phyloP scores from a whole-genome alignment of 1,140 invertebrate species.

The Drosophila azteca region DNA sequence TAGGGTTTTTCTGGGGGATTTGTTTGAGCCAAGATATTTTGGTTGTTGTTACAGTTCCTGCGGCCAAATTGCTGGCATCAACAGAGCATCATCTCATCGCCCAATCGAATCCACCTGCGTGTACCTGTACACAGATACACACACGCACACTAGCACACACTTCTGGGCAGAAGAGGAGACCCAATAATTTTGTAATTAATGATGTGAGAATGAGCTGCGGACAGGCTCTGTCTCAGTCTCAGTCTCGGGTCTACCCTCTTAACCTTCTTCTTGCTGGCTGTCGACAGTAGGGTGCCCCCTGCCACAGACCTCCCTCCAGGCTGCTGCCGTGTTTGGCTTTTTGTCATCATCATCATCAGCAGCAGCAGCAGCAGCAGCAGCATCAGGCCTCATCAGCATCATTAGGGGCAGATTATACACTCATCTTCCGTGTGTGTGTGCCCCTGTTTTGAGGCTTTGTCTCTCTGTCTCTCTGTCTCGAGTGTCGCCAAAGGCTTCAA shows the following conservation, averaged over 20 bases:
- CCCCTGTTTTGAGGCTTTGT: slow-evolving; percentile 28
- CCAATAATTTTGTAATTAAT: slow-evolving; percentile 81
- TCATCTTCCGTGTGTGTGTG: slow-evolving; percentile 30
- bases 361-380: slow-evolving; percentile 44
- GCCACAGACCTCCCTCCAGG: slow-evolving; percentile 53
- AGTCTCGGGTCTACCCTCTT: slow-evolving; percentile 1
- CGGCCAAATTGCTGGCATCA: slow-evolving; percentile 49
- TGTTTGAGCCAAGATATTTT: slow-evolving; percentile 22
- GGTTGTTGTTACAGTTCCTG: slow-evolving; percentile 77
- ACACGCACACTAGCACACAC: not conserved
- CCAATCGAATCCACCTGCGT: slow-evolving; percentile 57
- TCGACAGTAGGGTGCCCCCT: slow-evolving; percentile 72
- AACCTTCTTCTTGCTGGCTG: slow-evolving; percentile 63
- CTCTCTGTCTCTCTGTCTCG: slow-evolving; percentile 21
- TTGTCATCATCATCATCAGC: slow-evolving; percentile 69
- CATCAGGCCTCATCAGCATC: slow-evolving; percentile 45
- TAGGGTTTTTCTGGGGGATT: slow-evolving; percentile 18
- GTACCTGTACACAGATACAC: slow-evolving; percentile 11
- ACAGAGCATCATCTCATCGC: not conserved
- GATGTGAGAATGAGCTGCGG: slow-evolving; percentile 77
- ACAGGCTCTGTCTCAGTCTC: slow-evolving; percentile 45
- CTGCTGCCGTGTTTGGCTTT: slow-evolving; percentile 68
- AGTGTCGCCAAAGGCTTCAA: slow-evolving; percentile 58
- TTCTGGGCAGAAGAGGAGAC: slow-evolving; percentile 17
- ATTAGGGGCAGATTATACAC: slow-evolving; percentile 71